Evolutionary conservation across 92 coral and sea anemone species (phyloP).

Genomic region (Scolanthus callimorphus): DNA sequence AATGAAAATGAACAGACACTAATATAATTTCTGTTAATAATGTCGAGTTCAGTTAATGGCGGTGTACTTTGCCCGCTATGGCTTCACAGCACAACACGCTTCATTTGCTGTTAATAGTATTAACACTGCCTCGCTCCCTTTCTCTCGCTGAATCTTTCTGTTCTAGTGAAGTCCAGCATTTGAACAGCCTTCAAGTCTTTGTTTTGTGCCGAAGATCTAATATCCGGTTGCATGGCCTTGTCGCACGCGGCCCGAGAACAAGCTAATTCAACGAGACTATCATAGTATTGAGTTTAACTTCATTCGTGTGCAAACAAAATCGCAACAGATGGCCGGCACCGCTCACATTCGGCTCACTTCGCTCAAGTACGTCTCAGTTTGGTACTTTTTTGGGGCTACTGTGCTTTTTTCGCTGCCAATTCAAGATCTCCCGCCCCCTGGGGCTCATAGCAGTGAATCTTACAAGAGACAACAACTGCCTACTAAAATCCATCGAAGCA

Average conservation of each 20-base stretch:
- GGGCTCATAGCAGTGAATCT: neutral
- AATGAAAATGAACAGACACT: neutral
- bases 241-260: constrained; percentile 7
- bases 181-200: neutral
- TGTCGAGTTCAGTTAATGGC: too few relatives aligned
- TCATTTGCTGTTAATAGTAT: neutral
- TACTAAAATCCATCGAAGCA: neutral
- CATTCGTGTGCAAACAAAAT: constrained; percentile 30
- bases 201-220: neutral
- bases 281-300: constrained; percentile 4
- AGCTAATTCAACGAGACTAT: constrained; percentile 6
- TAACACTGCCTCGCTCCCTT: neutral
- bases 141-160: neutral
- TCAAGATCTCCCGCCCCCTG: constrained; percentile 2
- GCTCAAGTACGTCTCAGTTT: neutral
- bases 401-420: constrained; percentile 3
- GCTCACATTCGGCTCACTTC: neutral
- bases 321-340: neutral
- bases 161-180: neutral
- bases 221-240: neutral
- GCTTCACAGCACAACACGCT: too few relatives aligned
- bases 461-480: neutral
- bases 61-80: too few relatives aligned
- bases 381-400: neutral
- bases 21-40: too few relatives aligned